Evolutionary conservation across 2,113 vertebrate species (phyloP), one percentile per base, ranked within the genome.

Genomic region (Argyrosomus japonicus): DNA sequence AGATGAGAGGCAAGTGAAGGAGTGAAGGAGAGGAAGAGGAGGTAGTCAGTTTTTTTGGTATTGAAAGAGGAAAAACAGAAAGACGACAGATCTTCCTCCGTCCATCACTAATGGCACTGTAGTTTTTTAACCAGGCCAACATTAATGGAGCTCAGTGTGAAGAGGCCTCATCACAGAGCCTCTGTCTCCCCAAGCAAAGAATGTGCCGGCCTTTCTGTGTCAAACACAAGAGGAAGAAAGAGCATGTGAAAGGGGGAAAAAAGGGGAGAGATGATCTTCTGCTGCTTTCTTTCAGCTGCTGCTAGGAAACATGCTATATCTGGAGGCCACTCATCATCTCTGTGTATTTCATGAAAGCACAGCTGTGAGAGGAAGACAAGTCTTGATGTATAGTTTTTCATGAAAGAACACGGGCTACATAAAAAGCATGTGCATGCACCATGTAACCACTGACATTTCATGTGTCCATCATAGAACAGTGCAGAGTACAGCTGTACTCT

Each of bases 261-360:
- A 72, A 2, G 27, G 18, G n/a, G 19, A 6, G 19, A 43, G 29
- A 58, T 48, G 25, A 64, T 77, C 11, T 58, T 15, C 1, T 17
- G 9, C 32, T 53, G 8, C 14, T 61, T 63, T 29, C 57, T 56
- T 58, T 68, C 50, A 47, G 67, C 47, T 64, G 69, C 79, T 81
- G 71, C 51, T 78, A 61, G 76, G 68, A 80, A 64, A 68, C 63
- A 18, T 68, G n/a, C 45, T 32, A 15, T 74, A 68, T 75, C 63
- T 69, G 5, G 8, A 47, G 63, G 45, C 53, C 17, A 51, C 45
- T 81, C 43, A 61, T 54, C 32, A 32, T 50, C 53, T n/a, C 45
- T 69, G 6, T 58, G 43, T 23, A 9, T 36, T 58, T 47, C 14
- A 68, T 62, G 47, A 69, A 11, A 54, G 58, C 45, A 72, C 36